phyloP scores from a whole-genome alignment of 2,888 invertebrate genomes.

The Heterodera filipjevi region DNA sequence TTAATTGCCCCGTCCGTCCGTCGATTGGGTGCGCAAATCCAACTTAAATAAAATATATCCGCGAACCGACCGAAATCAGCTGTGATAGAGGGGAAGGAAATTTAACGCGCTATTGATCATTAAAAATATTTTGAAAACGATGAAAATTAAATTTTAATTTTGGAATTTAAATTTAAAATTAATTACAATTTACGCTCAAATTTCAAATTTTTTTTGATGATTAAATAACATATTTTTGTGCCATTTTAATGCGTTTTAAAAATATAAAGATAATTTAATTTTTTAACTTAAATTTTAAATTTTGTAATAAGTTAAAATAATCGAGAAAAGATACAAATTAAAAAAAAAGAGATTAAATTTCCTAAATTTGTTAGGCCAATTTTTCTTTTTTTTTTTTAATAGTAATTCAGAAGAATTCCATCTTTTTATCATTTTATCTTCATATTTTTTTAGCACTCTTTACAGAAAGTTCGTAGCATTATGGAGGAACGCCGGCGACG shows the following conservation, averaged over 20 bases:
- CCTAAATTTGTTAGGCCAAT: too few relatives aligned
- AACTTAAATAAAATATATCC: slow-evolving; percentile 9
- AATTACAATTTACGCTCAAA: too few relatives aligned
- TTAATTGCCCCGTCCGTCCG: background rate
- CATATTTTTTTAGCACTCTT: slow-evolving; percentile 1
- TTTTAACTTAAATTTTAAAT: too few relatives aligned
- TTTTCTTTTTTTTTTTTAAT: background rate
- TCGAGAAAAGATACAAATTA: too few relatives aligned
- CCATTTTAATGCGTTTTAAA: too few relatives aligned
- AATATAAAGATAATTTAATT: too few relatives aligned
- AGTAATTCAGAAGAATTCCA: background rate
- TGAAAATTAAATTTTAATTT: background rate
- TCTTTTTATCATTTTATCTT: background rate
- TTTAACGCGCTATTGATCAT: slow-evolving; percentile 8
- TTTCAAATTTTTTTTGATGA: too few relatives aligned
- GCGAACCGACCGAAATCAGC: background rate
- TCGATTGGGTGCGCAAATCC: background rate
- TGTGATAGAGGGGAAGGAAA: background rate
- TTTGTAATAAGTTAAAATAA: too few relatives aligned
- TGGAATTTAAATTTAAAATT: slow-evolving; percentile 5
- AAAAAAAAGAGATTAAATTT: too few relatives aligned
- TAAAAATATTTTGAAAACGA: too few relatives aligned
- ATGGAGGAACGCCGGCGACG: slow-evolving; percentile 44
- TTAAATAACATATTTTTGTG: too few relatives aligned
- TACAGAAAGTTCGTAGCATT: slow-evolving; percentile 38